These are phyloP conservation scores for Halichondria panicea DNA, from an alignment of 37 sponge, comb jelly and placozoan genomes.

Conservation along the genomic window DNA sequence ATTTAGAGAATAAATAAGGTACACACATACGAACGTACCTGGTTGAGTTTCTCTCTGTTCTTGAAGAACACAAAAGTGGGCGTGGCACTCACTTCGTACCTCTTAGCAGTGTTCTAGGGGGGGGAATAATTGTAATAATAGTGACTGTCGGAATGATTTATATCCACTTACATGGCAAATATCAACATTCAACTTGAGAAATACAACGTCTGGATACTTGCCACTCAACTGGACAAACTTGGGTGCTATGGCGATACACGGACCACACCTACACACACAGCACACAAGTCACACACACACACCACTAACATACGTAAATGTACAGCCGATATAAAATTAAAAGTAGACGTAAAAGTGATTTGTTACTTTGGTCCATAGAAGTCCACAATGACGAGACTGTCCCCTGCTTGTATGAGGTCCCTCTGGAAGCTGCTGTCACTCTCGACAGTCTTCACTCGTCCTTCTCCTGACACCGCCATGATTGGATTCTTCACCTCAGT, in stretches of 20 bases:
- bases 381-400: slow-evolving; percentile 73
- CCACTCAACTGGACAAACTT: slow-evolving; percentile 52
- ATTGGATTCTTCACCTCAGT: too few species aligned
- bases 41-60: slow-evolving; percentile 43
- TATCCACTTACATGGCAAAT: slow-evolving; percentile 47
- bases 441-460: slow-evolving; percentile 16
- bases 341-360: not conserved
- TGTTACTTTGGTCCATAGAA: slow-evolving; percentile 33
- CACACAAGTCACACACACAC: not conserved
- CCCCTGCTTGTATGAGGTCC: slow-evolving; percentile 48
- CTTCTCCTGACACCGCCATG: slow-evolving; percentile 15
- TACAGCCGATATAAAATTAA: not conserved
- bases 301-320: not conserved
- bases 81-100: slow-evolving; percentile 60
- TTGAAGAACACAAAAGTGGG: slow-evolving; percentile 78
- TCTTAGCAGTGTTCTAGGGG: slow-evolving; percentile 59
- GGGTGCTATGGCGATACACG: slow-evolving; percentile 76
- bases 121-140: not conserved
- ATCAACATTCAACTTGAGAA: slow-evolving; percentile 64
- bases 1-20: not conserved
- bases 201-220: slow-evolving; percentile 45
- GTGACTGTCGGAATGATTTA: too few species aligned
- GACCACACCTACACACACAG: slow-evolving; percentile 52
- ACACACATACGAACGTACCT: not conserved
- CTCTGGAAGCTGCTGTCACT: slow-evolving; percentile 63